Percentiles rank a stretch among this genome's conserved stretches.
phyloP scores from a whole-genome alignment of 2,797 vertebrate genomes.

The Paramormyrops hopkinsi region DNA sequence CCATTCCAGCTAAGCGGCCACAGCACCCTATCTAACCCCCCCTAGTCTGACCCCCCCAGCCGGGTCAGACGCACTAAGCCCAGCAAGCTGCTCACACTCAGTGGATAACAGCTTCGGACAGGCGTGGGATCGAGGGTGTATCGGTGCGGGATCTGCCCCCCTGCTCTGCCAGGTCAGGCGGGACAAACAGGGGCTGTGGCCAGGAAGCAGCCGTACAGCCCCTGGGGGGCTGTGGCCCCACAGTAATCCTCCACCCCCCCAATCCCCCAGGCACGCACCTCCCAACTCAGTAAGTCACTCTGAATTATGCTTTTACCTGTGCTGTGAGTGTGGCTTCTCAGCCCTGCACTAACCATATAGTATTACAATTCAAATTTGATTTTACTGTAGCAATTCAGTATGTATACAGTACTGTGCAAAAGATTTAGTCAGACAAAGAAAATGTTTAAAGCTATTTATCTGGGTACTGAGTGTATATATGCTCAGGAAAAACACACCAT shows the following conservation, averaged over 20 bases:
- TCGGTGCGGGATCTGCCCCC: slow-evolving; percentile 79
- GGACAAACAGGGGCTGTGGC: slow-evolving; percentile 89
- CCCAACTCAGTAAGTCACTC: slow-evolving; percentile 27
- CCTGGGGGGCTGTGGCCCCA: slow-evolving; percentile 76
- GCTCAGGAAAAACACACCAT: background rate
- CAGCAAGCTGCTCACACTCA: slow-evolving; percentile 74
- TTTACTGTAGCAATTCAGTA: background rate
- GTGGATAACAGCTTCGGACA: slow-evolving; percentile 94
- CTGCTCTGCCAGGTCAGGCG: slow-evolving; percentile 92
- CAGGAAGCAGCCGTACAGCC: slow-evolving; percentile 73
- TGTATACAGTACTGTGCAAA: background rate
- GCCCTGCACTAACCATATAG: background rate
- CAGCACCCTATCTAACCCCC: slow-evolving; percentile 37
- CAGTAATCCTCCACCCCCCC: slow-evolving; percentile 73
- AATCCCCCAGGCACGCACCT: slow-evolving; percentile 14
- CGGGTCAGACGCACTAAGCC: slow-evolving; percentile 72
- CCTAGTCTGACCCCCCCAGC: slow-evolving; percentile 47
- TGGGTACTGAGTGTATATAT: background rate
- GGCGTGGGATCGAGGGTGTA: slow-evolving; percentile 87
- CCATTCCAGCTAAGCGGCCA: slow-evolving; percentile 52
- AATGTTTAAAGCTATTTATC: background rate
- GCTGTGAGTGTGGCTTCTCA: background rate
- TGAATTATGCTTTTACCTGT: background rate
- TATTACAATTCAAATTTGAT: background rate
- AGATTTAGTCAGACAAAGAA: background rate